A percentile compares a stretch with the other conserved stretches of the same genome.
phyloP scores from a whole-genome alignment of 2,888 invertebrate genomes.

The Coelopa pilipes region DNA sequence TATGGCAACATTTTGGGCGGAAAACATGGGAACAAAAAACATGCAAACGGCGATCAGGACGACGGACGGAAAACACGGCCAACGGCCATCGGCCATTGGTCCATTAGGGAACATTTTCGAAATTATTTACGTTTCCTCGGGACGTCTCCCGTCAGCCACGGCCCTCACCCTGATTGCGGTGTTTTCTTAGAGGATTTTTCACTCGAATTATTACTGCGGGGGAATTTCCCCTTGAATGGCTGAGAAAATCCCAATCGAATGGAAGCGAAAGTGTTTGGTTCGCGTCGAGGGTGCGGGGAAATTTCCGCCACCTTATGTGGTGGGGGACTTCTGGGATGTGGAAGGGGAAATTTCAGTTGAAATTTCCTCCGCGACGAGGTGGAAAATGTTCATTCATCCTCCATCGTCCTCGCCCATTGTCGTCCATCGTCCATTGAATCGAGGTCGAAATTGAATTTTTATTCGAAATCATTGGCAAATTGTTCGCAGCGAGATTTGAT shows the following conservation, averaged over 20 bases:
- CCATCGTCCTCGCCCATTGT: no score
- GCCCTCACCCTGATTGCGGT: background rate
- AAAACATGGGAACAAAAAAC: background rate
- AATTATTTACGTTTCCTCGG: background rate
- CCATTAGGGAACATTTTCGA: conserved; percentile 25
- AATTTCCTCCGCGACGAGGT: background rate
- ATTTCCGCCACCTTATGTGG: no score
- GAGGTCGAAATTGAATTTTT: conserved; percentile 27
- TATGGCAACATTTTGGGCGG: no score
- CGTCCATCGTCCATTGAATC: conserved; percentile 2
- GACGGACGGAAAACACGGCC: background rate
- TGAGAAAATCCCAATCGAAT: no score
- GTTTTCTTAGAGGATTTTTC: conserved; percentile 18
- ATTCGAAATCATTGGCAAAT: conserved; percentile 35
- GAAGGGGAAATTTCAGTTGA: background rate
- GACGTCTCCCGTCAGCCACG: background rate
- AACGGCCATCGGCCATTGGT: conserved; percentile 11
- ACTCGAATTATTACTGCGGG: no score
- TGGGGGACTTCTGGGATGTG: no score
- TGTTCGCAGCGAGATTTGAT: conserved; percentile 30
- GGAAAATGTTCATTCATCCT: background rate
- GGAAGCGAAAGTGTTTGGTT: no score
- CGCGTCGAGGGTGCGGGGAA: background rate
- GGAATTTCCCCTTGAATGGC: no score
- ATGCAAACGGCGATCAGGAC: background rate